Conservation (phyloP, 2,888 invertebrate species). For the Erebia epiphron region DNA sequence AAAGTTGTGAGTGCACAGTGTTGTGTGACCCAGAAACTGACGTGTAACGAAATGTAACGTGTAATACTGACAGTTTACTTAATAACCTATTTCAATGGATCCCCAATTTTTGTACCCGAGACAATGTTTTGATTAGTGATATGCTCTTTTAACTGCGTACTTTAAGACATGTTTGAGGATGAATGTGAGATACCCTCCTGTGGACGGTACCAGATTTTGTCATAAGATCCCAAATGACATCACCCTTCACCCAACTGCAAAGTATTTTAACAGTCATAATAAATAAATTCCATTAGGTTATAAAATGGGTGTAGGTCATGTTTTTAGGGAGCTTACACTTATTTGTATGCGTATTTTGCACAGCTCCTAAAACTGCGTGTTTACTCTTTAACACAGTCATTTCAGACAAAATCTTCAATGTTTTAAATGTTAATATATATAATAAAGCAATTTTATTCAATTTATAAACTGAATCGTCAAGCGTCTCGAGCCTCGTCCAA, state of each 20-base stretch:
- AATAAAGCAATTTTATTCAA: too few species aligned
- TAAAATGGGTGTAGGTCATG: too few species aligned
- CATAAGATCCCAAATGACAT: too few species aligned
- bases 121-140: conserved; percentile 16
- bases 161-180: background rate
- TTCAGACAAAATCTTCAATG: background rate
- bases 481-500: too few species aligned
- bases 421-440: too few species aligned
- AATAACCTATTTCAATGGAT: conserved; percentile 25
- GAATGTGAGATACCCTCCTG: background rate
- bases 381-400: background rate
- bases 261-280: too few species aligned
- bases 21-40: background rate
- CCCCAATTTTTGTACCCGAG: conserved; percentile 28
- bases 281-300: too few species aligned
- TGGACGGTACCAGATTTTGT: too few species aligned
- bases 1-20: background rate
- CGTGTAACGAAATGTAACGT: background rate
- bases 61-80: background rate
- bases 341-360: background rate
- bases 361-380: background rate
- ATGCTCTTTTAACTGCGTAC: conserved; percentile 4
- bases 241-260: too few species aligned
- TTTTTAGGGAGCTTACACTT: too few species aligned
- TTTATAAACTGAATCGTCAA: too few species aligned